Base-by-base conservation (phyloP, 2,888 invertebrate species). In the Acleris holmiana region DNA sequence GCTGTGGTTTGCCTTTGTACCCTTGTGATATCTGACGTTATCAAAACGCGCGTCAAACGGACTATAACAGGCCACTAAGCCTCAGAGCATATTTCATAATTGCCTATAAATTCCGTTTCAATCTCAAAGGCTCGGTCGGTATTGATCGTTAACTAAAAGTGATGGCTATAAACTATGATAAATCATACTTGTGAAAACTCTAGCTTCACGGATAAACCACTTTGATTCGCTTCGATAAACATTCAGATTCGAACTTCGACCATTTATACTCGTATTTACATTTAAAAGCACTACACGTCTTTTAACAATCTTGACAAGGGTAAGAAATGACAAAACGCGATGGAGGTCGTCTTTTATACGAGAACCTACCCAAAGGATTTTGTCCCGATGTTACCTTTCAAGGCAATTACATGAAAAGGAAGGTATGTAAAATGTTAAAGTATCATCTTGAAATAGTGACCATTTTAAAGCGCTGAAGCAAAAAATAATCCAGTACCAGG, bases 231-330 rank as follows among this genome's bases (percentile, higher is more conserved):
- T 17, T 44, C 17, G 17, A n/a, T 21, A 35, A 18, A 53, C 25
- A 35, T 56, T 58, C 18, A 25, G 54, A 51, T 48, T 48, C 15
- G 17, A 29, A 63, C 50, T 57, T 23, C 46, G 17, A 13, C 44
- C 44, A 69, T 68, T 62, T 57, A 72, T 75, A n/a, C n/a, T n/a
- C n/a, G n/a, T n/a, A 76, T 73, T 75, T 73, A 73, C 70, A 78
- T 84, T 76, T 77, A 79, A 76, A 79, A 75, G 75, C 74, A 74
- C 64, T 73, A 72, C 75, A 77, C 76, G 75, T 77, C 72, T 69
- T 69, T 67, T 75, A 70, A 72, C 73, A 71, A 76, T 80, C 82
- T 78, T 84, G 83, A 84, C 76, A 79, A 80, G 84, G 85, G 85
- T 84, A 80, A 71, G 73, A 76, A 77, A 82, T 78, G 81, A 84